Evolutionary conservation across 2,113 vertebrate genomes (phyloP).

Genomic region (Myiopsitta monachus): DNA sequence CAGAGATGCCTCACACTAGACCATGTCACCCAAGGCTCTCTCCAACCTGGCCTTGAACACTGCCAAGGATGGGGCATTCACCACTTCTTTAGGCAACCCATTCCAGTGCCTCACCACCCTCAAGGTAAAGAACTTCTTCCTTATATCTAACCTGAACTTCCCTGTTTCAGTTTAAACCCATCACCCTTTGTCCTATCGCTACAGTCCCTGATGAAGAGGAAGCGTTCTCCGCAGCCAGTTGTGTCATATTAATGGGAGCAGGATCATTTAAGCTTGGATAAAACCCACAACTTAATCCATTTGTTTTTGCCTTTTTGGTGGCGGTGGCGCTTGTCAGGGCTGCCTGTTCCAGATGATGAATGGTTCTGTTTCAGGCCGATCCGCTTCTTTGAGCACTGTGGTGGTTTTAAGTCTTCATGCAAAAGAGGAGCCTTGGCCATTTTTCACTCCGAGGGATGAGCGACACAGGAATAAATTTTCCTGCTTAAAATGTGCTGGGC

Average conservation of each 20-base stretch:
- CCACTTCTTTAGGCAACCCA: neutral
- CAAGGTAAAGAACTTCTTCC: neutral
- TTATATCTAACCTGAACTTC: neutral
- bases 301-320: neutral
- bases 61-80: fast-evolving
- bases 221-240: neutral
- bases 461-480: constrained; percentile 60
- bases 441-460: constrained; percentile 64
- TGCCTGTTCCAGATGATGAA: constrained; percentile 64
- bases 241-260: constrained; percentile 19
- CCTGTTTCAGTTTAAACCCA: neutral
- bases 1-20: neutral
- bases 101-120: neutral
- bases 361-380: constrained; percentile 59
- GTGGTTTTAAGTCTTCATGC: constrained; percentile 54
- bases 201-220: neutral
- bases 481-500: constrained; percentile 67
- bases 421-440: constrained; percentile 60
- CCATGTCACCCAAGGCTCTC: neutral
- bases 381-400: constrained; percentile 60
- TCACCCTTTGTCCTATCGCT: neutral
- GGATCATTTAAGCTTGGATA: constrained; percentile 45
- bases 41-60: neutral
- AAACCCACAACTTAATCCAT: constrained; percentile 55
- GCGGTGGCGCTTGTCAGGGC: neutral